phyloP scores from a whole-genome alignment of 2,113 vertebrate species.

The Pangasianodon hypophthalmus region DNA sequence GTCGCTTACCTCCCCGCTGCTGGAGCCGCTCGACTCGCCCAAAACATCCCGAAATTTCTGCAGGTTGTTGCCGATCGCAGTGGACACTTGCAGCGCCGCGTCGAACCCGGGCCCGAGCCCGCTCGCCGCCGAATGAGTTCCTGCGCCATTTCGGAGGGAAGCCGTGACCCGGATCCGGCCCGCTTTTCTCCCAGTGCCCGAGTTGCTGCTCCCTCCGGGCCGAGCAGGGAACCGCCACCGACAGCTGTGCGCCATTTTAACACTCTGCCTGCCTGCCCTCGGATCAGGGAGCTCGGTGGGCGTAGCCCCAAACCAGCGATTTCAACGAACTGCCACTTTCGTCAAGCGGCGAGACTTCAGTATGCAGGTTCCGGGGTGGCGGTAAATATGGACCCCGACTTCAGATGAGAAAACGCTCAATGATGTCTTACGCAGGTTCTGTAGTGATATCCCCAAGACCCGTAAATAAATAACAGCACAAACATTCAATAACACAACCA shows the following conservation, averaged over 20 bases:
- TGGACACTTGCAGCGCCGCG: constrained; percentile 92
- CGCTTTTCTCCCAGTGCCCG: constrained; percentile 88
- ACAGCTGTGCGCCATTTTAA: constrained; percentile 99
- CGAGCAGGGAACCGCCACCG: constrained; percentile 99
- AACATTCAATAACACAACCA: neutral
- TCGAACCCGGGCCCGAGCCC: constrained; percentile 90
- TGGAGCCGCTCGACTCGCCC: constrained; percentile 89
- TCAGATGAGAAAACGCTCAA: constrained; percentile 62
- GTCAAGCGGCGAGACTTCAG: constrained; percentile 63
- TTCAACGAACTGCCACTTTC: constrained; percentile 65
- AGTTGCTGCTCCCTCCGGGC: constrained; percentile 92
- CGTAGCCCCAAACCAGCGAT: constrained; percentile 83
- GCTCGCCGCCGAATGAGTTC: constrained; percentile 70
- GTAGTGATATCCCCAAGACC: constrained; percentile 68
- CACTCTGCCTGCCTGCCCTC: constrained; percentile 78
- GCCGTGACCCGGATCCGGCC: constrained; percentile 83
- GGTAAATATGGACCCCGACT: constrained; percentile 70
- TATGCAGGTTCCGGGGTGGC: constrained; percentile 78
- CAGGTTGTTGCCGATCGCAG: constrained; percentile 93
- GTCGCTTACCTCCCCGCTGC: constrained; percentile 87
- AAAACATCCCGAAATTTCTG: constrained; percentile 94
- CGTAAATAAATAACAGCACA: constrained; percentile 51
- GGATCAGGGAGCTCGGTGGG: constrained; percentile 77
- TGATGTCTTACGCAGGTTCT: constrained; percentile 69
- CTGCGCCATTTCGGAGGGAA: constrained; percentile 76